These are phyloP conservation scores for Spea bombifrons DNA, from an alignment of 2,113 vertebrate genomes.

Conservation along the genomic window DNA sequence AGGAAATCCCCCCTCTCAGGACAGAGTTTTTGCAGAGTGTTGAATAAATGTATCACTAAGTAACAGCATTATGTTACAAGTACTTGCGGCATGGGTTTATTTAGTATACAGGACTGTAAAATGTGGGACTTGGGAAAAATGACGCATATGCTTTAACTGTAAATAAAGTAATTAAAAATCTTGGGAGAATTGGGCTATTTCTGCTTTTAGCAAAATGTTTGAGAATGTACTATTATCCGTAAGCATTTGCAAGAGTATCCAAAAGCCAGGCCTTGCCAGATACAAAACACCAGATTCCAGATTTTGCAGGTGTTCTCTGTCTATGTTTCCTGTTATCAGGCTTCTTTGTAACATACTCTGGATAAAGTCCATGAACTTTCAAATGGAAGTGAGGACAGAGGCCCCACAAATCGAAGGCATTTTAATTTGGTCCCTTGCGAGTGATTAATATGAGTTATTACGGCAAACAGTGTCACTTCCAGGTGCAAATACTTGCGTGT, in stretches of 20 bases:
- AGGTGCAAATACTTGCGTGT: neutral
- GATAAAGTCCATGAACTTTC: neutral
- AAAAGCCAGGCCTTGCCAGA: neutral
- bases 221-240: neutral
- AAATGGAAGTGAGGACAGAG: slow-evolving; percentile 13
- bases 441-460: slow-evolving; percentile 6
- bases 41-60: no score
- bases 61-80: no score
- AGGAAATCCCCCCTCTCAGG: no score
- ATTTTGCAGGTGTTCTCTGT: slow-evolving; percentile 27
- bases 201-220: neutral
- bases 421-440: neutral
- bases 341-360: neutral
- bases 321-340: slow-evolving; percentile 12
- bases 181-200: neutral
- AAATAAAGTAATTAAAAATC: neutral
- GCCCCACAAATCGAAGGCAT: slow-evolving; percentile 16
- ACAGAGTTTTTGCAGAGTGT: no score
- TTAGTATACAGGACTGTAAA: no score
- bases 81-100: no score
- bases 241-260: neutral
- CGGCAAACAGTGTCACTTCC: neutral
- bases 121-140: no score
- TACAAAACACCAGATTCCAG: neutral
- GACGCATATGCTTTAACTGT: no score